Evolutionary conservation across 53 echinoderm and acorn worm species (phyloP).

Genomic region (Mesocentrotus franciscanus): DNA sequence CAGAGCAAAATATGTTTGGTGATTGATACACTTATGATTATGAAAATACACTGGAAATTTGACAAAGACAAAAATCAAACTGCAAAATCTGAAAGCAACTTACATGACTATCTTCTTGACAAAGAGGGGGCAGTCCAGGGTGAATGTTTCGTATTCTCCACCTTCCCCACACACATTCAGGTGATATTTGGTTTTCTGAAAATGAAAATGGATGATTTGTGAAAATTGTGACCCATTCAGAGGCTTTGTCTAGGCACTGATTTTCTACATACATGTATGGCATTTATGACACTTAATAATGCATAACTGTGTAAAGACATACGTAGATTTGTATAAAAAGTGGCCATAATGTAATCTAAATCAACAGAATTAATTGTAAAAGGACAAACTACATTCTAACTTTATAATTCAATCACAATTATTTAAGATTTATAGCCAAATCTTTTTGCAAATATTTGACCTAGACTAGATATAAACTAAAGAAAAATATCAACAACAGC

Average conservation of each 20-base stretch:
- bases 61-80: no score
- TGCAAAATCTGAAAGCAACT: slow-evolving; percentile 50
- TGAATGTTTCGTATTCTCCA: slow-evolving; percentile 97
- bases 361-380: not conserved
- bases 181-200: slow-evolving; percentile 91
- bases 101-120: slow-evolving; percentile 87
- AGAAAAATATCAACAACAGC: not conserved
- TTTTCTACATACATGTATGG: not conserved
- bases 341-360: not conserved
- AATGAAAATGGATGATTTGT: not conserved
- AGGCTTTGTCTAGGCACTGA: not conserved
- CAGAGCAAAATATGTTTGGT: no score
- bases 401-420: not conserved
- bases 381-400: not conserved
- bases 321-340: not conserved
- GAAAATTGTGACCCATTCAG: not conserved
- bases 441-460: no score
- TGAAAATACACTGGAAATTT: no score
- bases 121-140: slow-evolving; percentile 95
- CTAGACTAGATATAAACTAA: not conserved
- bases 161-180: slow-evolving; percentile 98
- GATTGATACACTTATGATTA: no score
- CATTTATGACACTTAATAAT: not conserved
- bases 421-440: no score
- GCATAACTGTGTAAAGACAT: not conserved